Percentiles rank a stretch among this genome's conserved stretches.
These are phyloP conservation scores for Argyrosomus japonicus DNA, from an alignment of 2,113 vertebrate species.

Conservation along the genomic window DNA sequence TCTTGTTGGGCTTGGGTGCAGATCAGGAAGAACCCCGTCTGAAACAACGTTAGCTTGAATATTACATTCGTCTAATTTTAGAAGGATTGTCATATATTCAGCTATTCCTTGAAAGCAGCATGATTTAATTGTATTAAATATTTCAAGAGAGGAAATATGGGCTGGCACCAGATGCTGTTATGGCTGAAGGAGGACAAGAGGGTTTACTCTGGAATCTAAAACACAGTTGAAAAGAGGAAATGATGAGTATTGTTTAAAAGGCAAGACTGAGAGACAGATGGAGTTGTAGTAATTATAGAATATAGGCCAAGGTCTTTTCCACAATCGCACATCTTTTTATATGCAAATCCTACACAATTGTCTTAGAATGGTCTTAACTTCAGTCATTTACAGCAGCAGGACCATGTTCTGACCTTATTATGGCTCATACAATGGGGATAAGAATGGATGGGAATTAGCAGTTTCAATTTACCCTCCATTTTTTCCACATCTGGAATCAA, in stretches of 20 bases:
- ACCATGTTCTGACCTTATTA: slow-evolving; percentile 67
- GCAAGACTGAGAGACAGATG: slow-evolving; percentile 57
- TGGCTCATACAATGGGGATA: slow-evolving; percentile 25
- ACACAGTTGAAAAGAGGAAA: slow-evolving; percentile 27
- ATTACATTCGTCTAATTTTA: neutral
- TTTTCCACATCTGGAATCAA: slow-evolving; percentile 16
- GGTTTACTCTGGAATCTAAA: slow-evolving; percentile 49
- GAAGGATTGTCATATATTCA: neutral
- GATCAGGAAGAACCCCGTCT: neutral
- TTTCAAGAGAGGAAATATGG: slow-evolving; percentile 40
- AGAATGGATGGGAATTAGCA: slow-evolving; percentile 45
- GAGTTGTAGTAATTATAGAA: slow-evolving; percentile 66
- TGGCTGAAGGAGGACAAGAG: slow-evolving; percentile 40
- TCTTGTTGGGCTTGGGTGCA: slow-evolving; percentile 3
- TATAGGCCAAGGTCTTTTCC: slow-evolving; percentile 68
- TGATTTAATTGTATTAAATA: slow-evolving; percentile 30
- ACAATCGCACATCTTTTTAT: slow-evolving; percentile 62
- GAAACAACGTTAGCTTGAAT: neutral
- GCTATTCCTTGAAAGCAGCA: slow-evolving; percentile 27
- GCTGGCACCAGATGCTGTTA: slow-evolving; percentile 57
- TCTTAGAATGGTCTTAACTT: slow-evolving; percentile 61
- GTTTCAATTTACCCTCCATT: slow-evolving; percentile 54
- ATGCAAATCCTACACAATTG: slow-evolving; percentile 68
- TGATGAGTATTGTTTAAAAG: slow-evolving; percentile 55
- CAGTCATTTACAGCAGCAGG: slow-evolving; percentile 46